Percentiles rank a stretch among this genome's conserved stretches.
phyloP scores from a whole-genome alignment of 2,113 vertebrate genomes.

The Monopterus albus region DNA sequence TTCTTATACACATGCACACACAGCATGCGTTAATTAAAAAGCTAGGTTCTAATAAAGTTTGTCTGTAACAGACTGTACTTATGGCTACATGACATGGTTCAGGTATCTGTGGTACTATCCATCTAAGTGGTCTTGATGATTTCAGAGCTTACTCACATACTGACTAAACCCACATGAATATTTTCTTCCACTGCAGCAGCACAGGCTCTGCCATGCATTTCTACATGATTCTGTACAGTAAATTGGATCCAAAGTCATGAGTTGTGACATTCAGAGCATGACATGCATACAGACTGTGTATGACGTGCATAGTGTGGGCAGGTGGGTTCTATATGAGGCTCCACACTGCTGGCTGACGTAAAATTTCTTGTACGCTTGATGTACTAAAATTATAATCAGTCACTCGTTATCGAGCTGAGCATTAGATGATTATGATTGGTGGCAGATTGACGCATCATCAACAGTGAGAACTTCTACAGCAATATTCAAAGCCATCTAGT shows the following conservation, averaged over 20 bases:
- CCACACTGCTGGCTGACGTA: background rate
- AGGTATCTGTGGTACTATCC: background rate
- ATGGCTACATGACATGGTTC: background rate
- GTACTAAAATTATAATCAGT: constrained; percentile 18
- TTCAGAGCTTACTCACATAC: background rate
- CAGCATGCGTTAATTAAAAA: too few relatives aligned
- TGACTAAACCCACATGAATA: background rate
- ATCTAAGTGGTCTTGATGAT: constrained; percentile 5
- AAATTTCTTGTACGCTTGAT: constrained; percentile 2
- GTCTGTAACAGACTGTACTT: background rate
- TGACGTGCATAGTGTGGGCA: background rate
- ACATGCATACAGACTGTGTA: background rate
- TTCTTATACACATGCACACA: too few relatives aligned
- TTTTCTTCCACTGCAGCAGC: background rate
- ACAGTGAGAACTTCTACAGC: background rate
- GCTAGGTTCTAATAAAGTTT: background rate
- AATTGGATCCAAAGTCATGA: background rate
- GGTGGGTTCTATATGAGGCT: background rate
- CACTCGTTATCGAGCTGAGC: constrained; percentile 26
- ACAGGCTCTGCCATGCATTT: background rate
- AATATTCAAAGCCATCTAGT: background rate
- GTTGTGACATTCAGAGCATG: constrained; percentile 27
- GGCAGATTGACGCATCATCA: background rate
- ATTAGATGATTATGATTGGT: constrained; percentile 10
- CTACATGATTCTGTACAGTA: background rate